These are phyloP conservation scores for Syngnathus acus DNA, from an alignment of 2,797 vertebrate species.

Conservation along the genomic window DNA sequence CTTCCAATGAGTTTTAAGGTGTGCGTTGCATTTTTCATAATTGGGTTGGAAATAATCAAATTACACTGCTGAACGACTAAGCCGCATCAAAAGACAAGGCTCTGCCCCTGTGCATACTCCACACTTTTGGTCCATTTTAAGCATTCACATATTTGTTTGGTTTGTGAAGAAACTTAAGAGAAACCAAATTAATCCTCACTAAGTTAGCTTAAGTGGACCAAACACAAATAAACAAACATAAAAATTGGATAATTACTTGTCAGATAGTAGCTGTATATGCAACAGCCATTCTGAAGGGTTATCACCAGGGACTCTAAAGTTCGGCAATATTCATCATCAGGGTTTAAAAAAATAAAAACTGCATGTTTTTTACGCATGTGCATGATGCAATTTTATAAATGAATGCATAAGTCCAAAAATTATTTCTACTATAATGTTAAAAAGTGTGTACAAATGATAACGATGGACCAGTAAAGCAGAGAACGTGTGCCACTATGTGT, in stretches of 20 bases:
- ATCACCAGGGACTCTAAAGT: too few species aligned
- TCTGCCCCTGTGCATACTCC: conserved; percentile 33
- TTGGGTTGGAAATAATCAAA: conserved; percentile 71
- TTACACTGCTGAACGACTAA: conserved; percentile 69
- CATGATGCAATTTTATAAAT: neutral
- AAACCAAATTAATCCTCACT: neutral
- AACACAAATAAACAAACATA: too few species aligned
- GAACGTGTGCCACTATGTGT: neutral
- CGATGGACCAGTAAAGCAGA: neutral
- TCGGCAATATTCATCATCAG: too few species aligned
- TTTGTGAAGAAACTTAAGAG: neutral
- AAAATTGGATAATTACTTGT: too few species aligned
- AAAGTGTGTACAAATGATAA: neutral
- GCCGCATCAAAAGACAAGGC: conserved; percentile 47
- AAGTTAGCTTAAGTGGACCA: too few species aligned
- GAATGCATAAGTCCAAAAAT: neutral
- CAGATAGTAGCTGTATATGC: too few species aligned
- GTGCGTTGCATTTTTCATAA: conserved; percentile 49
- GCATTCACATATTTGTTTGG: neutral
- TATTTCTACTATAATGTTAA: neutral
- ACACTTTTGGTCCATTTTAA: neutral
- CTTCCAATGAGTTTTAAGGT: conserved; percentile 41
- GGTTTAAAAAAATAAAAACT: too few species aligned
- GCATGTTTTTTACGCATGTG: neutral
- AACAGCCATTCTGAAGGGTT: too few species aligned